Evolutionary conservation across 2,888 invertebrate genomes (phyloP), one percentile per base, ranked within the genome.

Genomic region (Mactromeris polynyma): DNA sequence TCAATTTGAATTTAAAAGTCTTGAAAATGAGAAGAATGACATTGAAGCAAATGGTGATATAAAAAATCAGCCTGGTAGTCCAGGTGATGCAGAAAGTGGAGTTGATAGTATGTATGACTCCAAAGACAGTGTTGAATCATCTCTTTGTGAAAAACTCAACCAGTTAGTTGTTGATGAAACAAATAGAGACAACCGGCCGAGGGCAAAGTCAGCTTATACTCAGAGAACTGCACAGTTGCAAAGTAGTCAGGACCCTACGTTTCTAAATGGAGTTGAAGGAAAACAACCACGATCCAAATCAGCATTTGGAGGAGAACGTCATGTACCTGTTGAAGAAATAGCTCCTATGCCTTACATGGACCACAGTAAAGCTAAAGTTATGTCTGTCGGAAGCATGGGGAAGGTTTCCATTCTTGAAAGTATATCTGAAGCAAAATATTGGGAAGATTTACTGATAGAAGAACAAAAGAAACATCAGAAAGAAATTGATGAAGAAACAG

Each of bases 311-410:
- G 77, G 42, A 19, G 46, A 73, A 36, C 83, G 36, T 40, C 78
- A 77, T 73, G 31, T 54, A 14, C 81, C 81, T 11, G 85, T 90
- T 31, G 93, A 89, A 80, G 91, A 91, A 69, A 26, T 88, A 33
- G 89, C 90, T 11, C 94, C 94, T 38, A 91, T 92, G 38, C 95
- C 95, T 7, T 91, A 93, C 54, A 94, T 95, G 94, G 92, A 94
- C 31, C 94, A 95, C 79, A 93, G 93, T 38, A 93, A 94, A 83
- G 93, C 94, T 2, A 93, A 93, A 84, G 88, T 92, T 38, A 93
- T 94, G 9, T 92, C 93, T 54, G 94, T 95, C 11, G 94, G 94
- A n/a, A 94, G 94, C 86, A 94, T 94, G 38, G 95, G 94, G 1
- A 94, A 93, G 84, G 94, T 95, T 26, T 92, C 93, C 4, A 86